Evolutionary conservation across 2,888 invertebrate species (phyloP), one percentile per base, ranked within the genome.

Genomic region (Ferrisia virgata): DNA sequence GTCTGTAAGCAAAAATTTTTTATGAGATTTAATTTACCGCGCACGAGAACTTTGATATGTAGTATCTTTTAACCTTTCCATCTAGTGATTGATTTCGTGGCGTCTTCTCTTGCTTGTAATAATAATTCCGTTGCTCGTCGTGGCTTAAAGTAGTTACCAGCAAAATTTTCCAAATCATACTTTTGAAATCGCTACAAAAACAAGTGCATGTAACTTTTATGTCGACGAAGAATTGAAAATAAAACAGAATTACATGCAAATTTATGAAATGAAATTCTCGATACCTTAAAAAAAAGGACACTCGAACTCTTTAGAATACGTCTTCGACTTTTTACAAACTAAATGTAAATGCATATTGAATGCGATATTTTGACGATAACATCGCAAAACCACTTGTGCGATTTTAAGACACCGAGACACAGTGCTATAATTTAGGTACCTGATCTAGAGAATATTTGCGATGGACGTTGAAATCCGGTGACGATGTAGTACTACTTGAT

Each of bases 91-190:
- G 90, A 90, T 87, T 90, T 89, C 82, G 89, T 89, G 8, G 91
- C 88, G 86, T 92, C 91, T 86, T 89, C 89, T 85, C 91, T 89
- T 82, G 90, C 90, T 84, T 90, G 89, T 86, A 90, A 91, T 3
- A 93, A 88, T 40, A 93, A 88, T 87, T 92, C 91, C 80, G 90
- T 90, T 25, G 92, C 91, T 86, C 93, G 88, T 88, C 91, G 91
- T 15, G 93, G 92, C 87, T 93, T 93, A 89, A 95, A 94, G 88
- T 95, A 95, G 86, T 91, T 93, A 79, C 91, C 92, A 0, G 93
- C 92, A 85, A 94, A 91, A 86, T 93, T 92, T 85, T 92, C 91
- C 85, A 91, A 90, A 84, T 90, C 91, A 11, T 76, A 82, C 22
- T 84, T 76, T 40, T 85, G 84, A 28, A 86, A 79, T 47, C 85